A percentile compares a stretch with the other conserved stretches of the same genome.
phyloP scores from a whole-genome alignment of 2,113 vertebrate species.

The Rhinolophus sinicus region DNA sequence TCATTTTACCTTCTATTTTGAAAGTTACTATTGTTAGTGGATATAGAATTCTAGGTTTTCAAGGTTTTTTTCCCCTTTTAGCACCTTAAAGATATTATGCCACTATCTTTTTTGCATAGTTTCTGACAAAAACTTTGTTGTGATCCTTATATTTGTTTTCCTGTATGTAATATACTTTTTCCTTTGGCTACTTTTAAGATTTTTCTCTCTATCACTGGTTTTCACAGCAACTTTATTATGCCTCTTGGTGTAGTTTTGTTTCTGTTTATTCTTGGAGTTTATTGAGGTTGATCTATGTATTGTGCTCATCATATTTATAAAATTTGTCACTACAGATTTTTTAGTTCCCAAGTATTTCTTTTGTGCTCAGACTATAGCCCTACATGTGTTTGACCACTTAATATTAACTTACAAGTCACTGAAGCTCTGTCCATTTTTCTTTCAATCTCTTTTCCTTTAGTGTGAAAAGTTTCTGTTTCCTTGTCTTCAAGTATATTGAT shows the following conservation, averaged over 20 bases:
- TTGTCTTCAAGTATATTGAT: background rate
- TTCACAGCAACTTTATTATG: conserved; percentile 11
- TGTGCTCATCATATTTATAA: conserved; percentile 39
- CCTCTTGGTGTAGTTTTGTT: background rate
- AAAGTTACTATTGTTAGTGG: background rate
- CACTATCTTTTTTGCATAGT: background rate
- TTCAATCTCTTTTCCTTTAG: background rate
- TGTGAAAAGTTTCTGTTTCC: background rate
- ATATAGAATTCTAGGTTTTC: background rate
- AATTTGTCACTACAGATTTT: background rate
- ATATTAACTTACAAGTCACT: background rate
- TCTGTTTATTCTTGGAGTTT: background rate
- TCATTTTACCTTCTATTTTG: background rate
- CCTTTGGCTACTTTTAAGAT: background rate
- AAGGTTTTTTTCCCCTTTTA: rapidly evolving
- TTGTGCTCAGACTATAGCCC: background rate
- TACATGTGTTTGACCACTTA: background rate
- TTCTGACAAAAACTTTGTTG: background rate
- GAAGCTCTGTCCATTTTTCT: conserved; percentile 18
- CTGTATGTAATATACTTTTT: background rate
- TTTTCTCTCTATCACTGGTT: background rate
- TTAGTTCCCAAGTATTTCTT: background rate
- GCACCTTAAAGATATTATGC: background rate
- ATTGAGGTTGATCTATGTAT: conserved; percentile 12
- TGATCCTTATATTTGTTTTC: background rate